Conservation (phyloP, 2,888 invertebrate genomes). For the Cyrtodaria siliqua region DNA sequence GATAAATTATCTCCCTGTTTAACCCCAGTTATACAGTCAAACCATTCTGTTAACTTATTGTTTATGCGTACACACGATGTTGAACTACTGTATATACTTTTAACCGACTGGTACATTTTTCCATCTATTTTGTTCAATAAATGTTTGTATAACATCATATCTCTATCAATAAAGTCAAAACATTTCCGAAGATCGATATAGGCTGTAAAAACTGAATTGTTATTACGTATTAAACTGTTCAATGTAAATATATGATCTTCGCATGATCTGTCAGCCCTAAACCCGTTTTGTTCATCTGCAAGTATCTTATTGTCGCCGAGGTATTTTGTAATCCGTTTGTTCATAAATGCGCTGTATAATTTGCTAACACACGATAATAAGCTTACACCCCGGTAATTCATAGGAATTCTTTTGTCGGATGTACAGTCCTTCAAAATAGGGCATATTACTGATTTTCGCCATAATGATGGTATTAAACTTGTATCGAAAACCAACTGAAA, state of each 20-base stretch:
- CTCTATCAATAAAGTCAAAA: constrained; percentile 19
- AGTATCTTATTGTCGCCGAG: constrained; percentile 16
- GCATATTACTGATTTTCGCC: constrained; percentile 38
- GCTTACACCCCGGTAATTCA: constrained; percentile 48
- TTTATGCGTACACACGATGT: constrained; percentile 13
- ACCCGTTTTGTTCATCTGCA: constrained; percentile 41
- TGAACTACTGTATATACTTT: constrained; percentile 9
- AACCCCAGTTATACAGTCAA: constrained; percentile 12
- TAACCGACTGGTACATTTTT: constrained; percentile 27
- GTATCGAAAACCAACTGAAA: constrained; percentile 36
- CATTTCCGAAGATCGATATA: constrained; percentile 20
- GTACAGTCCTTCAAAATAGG: constrained; percentile 24
- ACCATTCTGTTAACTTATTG: constrained; percentile 1
- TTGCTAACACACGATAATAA: constrained; percentile 21
- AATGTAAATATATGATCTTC: constrained; percentile 40
- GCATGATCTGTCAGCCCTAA: constrained; percentile 27
- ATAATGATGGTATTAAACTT: constrained; percentile 33
- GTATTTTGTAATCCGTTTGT: constrained; percentile 17
- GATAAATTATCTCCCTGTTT: constrained; percentile 25
- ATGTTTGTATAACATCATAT: constrained; percentile 13
- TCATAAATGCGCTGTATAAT: constrained; percentile 24
- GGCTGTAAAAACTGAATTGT: constrained; percentile 5
- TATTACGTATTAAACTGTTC: constrained; percentile 17
- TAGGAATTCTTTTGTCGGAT: constrained; percentile 41
- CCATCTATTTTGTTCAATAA: constrained; percentile 10